These are phyloP conservation scores for Hyppa rectilinea DNA, from an alignment of 2,888 invertebrate genomes.

Conservation along the genomic window DNA sequence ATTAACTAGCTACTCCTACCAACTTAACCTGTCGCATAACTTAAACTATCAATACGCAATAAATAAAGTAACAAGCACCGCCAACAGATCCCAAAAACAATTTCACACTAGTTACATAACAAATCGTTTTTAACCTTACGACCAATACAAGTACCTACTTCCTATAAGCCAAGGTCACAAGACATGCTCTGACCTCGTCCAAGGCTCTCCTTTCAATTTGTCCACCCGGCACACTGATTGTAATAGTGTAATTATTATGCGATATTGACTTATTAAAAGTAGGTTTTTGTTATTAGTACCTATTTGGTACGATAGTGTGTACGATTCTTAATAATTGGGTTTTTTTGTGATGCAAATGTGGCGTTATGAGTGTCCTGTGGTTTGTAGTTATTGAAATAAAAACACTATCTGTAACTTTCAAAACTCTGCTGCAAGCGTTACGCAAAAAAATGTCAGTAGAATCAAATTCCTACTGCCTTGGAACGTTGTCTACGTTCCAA, in stretches of 20 bases:
- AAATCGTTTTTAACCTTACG: conserved; percentile 55
- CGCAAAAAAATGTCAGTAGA: background rate
- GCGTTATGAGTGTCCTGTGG: background rate
- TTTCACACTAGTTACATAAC: conserved; percentile 54
- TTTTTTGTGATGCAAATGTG: conserved; percentile 13
- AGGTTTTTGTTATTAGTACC: conserved; percentile 15
- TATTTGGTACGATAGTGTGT: background rate
- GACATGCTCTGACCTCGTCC: conserved; percentile 58
- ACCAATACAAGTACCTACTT: conserved; percentile 52
- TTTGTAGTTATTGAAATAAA: background rate
- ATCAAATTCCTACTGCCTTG: background rate
- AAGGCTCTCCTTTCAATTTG: conserved; percentile 64
- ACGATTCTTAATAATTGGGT: background rate
- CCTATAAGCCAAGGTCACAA: conserved; percentile 59
- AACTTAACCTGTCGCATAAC: background rate
- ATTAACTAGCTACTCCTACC: no score
- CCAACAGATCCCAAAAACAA: conserved; percentile 28
- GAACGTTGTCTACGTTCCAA: background rate
- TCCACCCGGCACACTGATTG: conserved; percentile 20
- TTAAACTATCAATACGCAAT: conserved; percentile 24
- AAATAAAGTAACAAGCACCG: conserved; percentile 11
- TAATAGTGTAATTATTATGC: conserved; percentile 42
- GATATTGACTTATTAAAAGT: conserved; percentile 22
- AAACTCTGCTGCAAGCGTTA: background rate
- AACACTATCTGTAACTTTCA: background rate